phyloP scores from a whole-genome alignment of 2,113 vertebrate species.

The Rafetus swinhoei region DNA sequence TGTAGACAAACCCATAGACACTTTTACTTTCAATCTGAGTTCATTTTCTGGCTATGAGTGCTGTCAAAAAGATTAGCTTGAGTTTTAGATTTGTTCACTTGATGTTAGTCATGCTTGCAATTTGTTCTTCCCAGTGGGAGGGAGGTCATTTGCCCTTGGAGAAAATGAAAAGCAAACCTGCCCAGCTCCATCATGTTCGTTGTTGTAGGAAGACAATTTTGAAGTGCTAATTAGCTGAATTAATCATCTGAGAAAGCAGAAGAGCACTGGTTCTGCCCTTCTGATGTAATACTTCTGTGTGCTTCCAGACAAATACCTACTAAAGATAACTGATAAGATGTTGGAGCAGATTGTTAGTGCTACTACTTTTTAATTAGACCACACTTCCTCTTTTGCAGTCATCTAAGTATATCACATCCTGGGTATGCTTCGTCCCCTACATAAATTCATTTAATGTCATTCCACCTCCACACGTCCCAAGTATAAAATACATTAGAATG shows the following conservation, averaged over 20 bases:
- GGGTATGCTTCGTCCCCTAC: neutral
- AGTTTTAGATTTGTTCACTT: conserved; percentile 37
- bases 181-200: conserved; percentile 34
- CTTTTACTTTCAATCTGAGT: conserved; percentile 6
- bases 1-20: neutral
- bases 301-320: conserved; percentile 34
- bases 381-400: neutral
- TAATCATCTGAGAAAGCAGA: conserved; percentile 46
- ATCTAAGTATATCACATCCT: neutral
- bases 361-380: neutral
- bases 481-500: neutral
- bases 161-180: conserved; percentile 49
- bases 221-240: conserved; percentile 61
- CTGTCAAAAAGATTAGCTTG: conserved; percentile 48
- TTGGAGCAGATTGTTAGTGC: neutral
- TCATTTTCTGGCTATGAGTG: conserved; percentile 52
- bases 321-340: conserved; percentile 38
- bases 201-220: conserved; percentile 45
- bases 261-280: conserved; percentile 9
- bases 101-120: conserved; percentile 42
- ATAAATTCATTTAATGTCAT: neutral
- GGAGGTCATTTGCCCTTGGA: conserved; percentile 61
- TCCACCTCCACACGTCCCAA: neutral
- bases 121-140: conserved; percentile 51
- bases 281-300: conserved; percentile 6